Conservation (phyloP, 1,140 invertebrate genomes). For the Drosophila insularis region DNA sequence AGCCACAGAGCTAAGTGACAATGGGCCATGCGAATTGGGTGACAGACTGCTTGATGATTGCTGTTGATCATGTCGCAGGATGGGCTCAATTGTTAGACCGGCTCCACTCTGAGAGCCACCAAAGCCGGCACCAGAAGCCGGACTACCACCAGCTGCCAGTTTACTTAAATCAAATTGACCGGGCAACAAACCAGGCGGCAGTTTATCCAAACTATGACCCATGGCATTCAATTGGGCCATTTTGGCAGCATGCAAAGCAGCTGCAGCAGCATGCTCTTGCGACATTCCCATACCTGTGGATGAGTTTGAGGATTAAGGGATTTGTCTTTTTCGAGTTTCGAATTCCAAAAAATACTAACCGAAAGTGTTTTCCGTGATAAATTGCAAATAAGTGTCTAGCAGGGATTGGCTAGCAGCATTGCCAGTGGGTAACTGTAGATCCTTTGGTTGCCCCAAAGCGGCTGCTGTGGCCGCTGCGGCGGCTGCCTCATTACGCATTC, state of each 20-base stretch:
- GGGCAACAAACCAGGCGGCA: constrained; percentile 70
- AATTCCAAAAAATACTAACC: constrained; percentile 76
- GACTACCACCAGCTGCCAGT: constrained; percentile 38
- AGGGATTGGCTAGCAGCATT: constrained; percentile 87
- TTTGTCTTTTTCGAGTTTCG: not conserved
- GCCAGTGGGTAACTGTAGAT: constrained; percentile 71
- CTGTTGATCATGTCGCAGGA: constrained; percentile 63
- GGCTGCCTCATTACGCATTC: constrained; percentile 83
- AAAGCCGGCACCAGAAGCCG: constrained; percentile 32
- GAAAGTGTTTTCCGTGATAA: constrained; percentile 91
- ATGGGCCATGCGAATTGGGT: constrained; percentile 47
- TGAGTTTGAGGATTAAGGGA: not conserved
- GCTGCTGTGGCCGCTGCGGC: constrained; percentile 74
- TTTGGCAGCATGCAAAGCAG: constrained; percentile 87
- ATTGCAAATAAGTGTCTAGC: constrained; percentile 92
- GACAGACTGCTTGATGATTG: constrained; percentile 46
- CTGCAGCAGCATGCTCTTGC: constrained; percentile 84
- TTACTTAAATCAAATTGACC: constrained; percentile 79
- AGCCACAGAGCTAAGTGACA: constrained; percentile 52
- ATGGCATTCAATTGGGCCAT: constrained; percentile 88
- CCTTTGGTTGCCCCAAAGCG: constrained; percentile 83
- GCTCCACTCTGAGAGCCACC: constrained; percentile 34
- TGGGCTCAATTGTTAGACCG: constrained; percentile 70
- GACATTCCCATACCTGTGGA: constrained; percentile 83
- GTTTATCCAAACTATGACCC: constrained; percentile 85